Evolutionary conservation across 2,888 invertebrate genomes (phyloP), one percentile per base, ranked within the genome.

Genomic region (Eueremaeus valkanovi): DNA sequence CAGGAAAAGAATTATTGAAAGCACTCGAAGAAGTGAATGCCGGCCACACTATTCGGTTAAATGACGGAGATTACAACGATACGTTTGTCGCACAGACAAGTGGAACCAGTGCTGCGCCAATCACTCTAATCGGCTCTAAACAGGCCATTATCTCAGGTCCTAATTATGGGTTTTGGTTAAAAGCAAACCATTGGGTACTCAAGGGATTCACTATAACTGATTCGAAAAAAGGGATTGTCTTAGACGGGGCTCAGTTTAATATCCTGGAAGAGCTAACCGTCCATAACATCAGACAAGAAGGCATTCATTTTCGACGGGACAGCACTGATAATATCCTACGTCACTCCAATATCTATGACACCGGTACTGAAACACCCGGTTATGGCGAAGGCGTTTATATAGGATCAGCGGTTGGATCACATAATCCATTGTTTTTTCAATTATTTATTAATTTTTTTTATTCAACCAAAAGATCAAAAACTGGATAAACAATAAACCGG

Each of bases 251-350:
- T 1, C 66, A 33, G 29, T 31, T 66, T 36, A 73, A 73, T 58
- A 73, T 58, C 11, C n/a, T 73, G 3, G 73, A 73, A 33, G 42
- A 55, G 11, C n/a, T 73, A 18, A 58, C 29, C 18, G 36, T 73
- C 9, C 33, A 73, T 9, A 51, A 73, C 36, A 55, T 73, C 2
- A 66, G 68, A n/a, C 63, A 73, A 16, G 73, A 73, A 27, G 73
- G 73, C 6, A 42, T 73, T 33, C 73, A 73, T 58, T 2, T 73
- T 8, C 36, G 36, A 13, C 36, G 68, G 16, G 70, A 63, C 33
- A 73, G 73, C 61, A 33, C 16, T 72, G 73, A 73, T 66, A 73
- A 73, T 63, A n/a, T 73, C 11, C 18, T 73, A 3, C 36, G 45
- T 8, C 21, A 63, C 5, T 31, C 58, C 3, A 45, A 29, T 33